These are phyloP conservation scores for Xiphophorus hellerii DNA, from an alignment of 2,113 vertebrate species.

Conservation along the genomic window DNA sequence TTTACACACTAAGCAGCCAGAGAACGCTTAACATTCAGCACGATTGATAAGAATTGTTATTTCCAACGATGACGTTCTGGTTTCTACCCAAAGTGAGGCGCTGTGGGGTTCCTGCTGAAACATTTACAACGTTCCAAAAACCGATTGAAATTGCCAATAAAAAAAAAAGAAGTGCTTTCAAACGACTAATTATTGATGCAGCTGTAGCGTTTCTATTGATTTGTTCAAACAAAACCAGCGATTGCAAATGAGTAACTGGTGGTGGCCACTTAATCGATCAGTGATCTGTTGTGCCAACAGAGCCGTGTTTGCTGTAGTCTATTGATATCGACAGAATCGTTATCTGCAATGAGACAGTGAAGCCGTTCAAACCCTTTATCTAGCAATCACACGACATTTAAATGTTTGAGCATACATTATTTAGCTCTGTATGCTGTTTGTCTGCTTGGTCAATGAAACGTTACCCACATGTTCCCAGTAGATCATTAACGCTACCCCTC, in stretches of 20 bases:
- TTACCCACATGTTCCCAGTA: neutral
- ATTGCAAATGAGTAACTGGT: constrained; percentile 6
- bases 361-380: constrained; percentile 45
- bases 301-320: constrained; percentile 55
- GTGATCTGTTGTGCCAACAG: constrained; percentile 41
- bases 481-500: constrained; percentile 30
- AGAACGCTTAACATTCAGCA: neutral
- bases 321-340: constrained; percentile 62
- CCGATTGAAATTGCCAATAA: neutral
- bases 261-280: constrained; percentile 47
- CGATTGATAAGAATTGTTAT: neutral
- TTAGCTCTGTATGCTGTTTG: constrained; percentile 25
- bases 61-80: neutral
- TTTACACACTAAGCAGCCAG: neutral
- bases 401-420: constrained; percentile 59
- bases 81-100: neutral
- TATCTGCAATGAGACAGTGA: constrained; percentile 17
- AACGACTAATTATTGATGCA: neutral
- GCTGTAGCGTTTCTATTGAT: neutral
- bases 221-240: neutral
- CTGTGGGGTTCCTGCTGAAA: neutral
- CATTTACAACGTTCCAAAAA: neutral
- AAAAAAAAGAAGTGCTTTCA: neutral
- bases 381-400: constrained; percentile 60
- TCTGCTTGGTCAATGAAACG: neutral